Evolutionary conservation across 2,113 vertebrate genomes (phyloP).

Genomic region (Tylochromis polylepis): DNA sequence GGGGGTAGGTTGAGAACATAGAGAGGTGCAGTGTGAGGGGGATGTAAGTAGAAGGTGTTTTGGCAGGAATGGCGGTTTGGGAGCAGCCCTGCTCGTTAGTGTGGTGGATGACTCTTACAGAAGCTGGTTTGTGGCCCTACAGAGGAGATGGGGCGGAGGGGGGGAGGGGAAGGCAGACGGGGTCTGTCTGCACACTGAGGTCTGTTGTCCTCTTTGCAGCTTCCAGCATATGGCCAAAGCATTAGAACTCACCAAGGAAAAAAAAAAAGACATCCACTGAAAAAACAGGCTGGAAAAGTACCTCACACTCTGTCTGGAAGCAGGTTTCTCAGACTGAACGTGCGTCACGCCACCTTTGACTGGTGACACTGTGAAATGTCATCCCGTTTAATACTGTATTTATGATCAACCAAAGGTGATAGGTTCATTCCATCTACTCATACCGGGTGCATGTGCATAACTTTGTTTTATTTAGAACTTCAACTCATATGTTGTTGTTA

Average conservation of each 20-base stretch:
- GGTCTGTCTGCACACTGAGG: constrained; percentile 64
- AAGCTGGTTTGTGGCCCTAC: constrained; percentile 61
- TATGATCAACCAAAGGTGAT: constrained; percentile 15
- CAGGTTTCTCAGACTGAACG: constrained; percentile 46
- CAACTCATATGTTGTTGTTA: background rate
- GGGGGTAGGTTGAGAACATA: constrained; percentile 30
- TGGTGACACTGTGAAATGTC: constrained; percentile 44
- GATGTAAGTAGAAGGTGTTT: constrained; percentile 58
- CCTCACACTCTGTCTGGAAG: constrained; percentile 51
- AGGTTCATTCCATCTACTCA: background rate
- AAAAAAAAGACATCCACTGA: constrained; percentile 16
- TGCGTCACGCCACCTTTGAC: constrained; percentile 56
- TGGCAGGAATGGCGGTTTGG: constrained; percentile 29
- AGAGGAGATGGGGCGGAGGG: constrained; percentile 34
- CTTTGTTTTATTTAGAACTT: background rate
- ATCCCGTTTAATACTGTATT: constrained; percentile 16
- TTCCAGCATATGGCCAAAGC: constrained; percentile 66
- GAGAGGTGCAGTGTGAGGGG: constrained; percentile 58
- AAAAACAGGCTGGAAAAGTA: constrained; percentile 65
- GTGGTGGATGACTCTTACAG: constrained; percentile 62
- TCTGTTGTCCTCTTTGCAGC: constrained; percentile 62
- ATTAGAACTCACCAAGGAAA: constrained; percentile 42
- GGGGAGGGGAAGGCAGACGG: constrained; percentile 30
- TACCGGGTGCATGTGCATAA: background rate
- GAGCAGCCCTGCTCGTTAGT: constrained; percentile 35